Base-by-base conservation (phyloP, 2,797 vertebrate species). In the Hozukius guyotensis region DNA sequence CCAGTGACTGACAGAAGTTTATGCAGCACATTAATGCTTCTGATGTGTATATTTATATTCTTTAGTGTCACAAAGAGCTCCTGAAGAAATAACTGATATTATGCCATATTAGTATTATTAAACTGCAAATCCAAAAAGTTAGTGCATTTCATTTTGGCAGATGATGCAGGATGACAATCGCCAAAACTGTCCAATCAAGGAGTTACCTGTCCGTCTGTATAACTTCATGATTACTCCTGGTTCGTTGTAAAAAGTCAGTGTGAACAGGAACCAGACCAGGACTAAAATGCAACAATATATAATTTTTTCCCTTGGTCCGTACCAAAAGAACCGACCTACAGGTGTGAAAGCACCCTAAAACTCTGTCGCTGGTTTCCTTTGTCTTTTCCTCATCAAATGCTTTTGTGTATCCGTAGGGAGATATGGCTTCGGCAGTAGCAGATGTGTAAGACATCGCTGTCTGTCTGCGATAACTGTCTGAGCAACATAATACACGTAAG, bases 381-480 rank as follows among this genome's bases (percentile, higher is more conserved):
- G 74, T 72, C 73, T 64, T 62, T 63, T 63, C 62, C 38, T 63
- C 59, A 53, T 79, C 5, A 55, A 82, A 75, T 65, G 72, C 27
- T 34, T 88, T 61, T 72, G 55, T 80, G 64, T 60, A 53, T 67
- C 78, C 68, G 42, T 38, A 55, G 36, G 68, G 53, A 86, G 81
- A 81, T 72, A 69, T 72, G 60, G 65, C 31, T 2, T 62, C 7
- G 2, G 49, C 49, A 56, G 64, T 20, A 27, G 36, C 34, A 75
- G 24, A 77, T 72, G 67, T 74, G 65, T n/a, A 7, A 72, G 59
- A 77, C 72, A 72, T 31, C 36, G 31, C 71, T 80, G 75, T 67
- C 71, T 80, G 75, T 67, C 72, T 72, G 42, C 31, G 63, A 66
- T 74, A 78, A 64, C 22, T 77, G 49, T 59, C 67, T 36, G 52